These are phyloP conservation scores for Threskiornis aethiopicus DNA, from an alignment of 2,797 vertebrate genomes.

Conservation along the genomic window DNA sequence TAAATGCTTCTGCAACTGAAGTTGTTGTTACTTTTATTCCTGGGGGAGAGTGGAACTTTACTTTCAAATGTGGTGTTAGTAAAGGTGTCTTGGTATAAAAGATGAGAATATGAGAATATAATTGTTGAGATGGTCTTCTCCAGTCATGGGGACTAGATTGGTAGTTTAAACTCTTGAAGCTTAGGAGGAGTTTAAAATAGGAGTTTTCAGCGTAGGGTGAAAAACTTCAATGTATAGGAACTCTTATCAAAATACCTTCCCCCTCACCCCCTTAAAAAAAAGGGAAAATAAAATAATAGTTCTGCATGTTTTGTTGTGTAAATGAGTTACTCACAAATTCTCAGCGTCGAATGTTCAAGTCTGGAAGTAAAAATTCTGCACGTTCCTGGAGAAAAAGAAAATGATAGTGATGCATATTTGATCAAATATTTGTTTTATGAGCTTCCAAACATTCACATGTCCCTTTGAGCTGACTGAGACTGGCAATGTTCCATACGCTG, in stretches of 20 bases:
- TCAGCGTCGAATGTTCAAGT: conserved; percentile 38
- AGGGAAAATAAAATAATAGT: background rate
- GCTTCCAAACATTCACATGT: background rate
- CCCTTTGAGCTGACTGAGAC: background rate
- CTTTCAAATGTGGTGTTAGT: conserved; percentile 19
- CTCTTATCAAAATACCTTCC: background rate
- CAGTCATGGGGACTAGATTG: background rate
- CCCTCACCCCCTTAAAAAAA: background rate
- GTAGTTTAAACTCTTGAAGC: background rate
- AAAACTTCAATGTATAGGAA: background rate
- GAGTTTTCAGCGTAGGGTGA: background rate
- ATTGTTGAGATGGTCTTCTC: background rate
- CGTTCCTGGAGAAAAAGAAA: conserved; percentile 7
- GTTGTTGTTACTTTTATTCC: background rate
- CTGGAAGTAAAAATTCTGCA: background rate
- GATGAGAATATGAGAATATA: background rate
- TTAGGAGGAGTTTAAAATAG: background rate
- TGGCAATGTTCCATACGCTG: background rate
- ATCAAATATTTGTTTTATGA: conserved; percentile 63
- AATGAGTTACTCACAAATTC: conserved; percentile 36
- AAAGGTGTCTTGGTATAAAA: background rate
- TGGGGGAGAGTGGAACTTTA: background rate
- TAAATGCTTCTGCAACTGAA: background rate
- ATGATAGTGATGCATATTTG: conserved; percentile 53
- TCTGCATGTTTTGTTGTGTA: conserved; percentile 51